Percentiles rank a stretch among this genome's conserved stretches.
phyloP scores from a whole-genome alignment of 2,888 invertebrate species.

The Galerucella nymphaeae region DNA sequence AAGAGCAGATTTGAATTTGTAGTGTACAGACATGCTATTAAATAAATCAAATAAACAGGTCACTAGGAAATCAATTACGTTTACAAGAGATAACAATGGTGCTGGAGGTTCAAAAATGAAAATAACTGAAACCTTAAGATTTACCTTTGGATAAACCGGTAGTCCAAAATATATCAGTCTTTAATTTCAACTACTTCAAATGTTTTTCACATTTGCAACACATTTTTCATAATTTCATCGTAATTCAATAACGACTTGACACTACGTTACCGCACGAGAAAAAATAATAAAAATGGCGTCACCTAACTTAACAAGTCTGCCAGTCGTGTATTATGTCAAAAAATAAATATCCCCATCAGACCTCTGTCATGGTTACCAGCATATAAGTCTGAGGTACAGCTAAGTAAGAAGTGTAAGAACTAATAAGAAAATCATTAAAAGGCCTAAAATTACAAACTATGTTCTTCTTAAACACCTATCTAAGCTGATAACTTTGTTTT shows the following conservation, averaged over 20 bases:
- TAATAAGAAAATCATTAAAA: too few relatives aligned
- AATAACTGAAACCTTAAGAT: constrained; percentile 12
- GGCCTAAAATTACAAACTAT: too few relatives aligned
- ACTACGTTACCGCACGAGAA: constrained; percentile 22
- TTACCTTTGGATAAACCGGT: constrained; percentile 22
- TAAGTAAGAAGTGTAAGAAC: too few relatives aligned
- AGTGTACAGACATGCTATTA: constrained; percentile 89
- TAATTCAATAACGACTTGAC: constrained; percentile 6
- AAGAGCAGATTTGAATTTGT: constrained; percentile 97
- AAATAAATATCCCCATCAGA: neutral
- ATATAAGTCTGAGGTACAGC: neutral
- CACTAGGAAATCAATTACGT: constrained; percentile 23
- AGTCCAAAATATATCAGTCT: constrained; percentile 12
- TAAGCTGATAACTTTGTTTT: too few relatives aligned
- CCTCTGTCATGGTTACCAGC: neutral
- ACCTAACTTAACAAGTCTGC: neutral
- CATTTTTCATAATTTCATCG: constrained; percentile 12
- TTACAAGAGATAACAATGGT: constrained; percentile 19
- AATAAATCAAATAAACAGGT: constrained; percentile 19
- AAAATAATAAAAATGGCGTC: constrained; percentile 32
- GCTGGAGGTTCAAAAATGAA: constrained; percentile 4
- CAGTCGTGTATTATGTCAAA: constrained; percentile 12
- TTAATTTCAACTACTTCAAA: constrained; percentile 3
- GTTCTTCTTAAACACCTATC: too few relatives aligned
- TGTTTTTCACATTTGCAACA: constrained; percentile 16